Evolutionary conservation across 2,797 vertebrate genomes (phyloP).

Genomic region (Phataginus tricuspis): DNA sequence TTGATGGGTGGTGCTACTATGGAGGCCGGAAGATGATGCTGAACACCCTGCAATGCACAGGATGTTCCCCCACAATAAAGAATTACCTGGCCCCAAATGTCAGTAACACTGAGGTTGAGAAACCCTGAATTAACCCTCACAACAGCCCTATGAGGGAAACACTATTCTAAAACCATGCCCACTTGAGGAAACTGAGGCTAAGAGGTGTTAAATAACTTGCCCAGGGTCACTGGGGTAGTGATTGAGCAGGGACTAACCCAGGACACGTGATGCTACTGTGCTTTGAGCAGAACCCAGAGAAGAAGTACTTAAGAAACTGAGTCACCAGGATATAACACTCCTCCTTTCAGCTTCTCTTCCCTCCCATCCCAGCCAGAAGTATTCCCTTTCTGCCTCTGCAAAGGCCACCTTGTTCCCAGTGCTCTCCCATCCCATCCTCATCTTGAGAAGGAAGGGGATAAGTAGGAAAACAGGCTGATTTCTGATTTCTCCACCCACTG

Average conservation of each 20-base stretch:
- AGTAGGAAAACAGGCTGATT: not conserved
- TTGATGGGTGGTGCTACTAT: not conserved
- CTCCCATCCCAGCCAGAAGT: not conserved
- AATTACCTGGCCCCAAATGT: not conserved
- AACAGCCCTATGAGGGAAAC: not conserved
- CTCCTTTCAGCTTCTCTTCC: not conserved
- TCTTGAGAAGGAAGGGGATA: not conserved
- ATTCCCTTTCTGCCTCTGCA: slow-evolving; percentile 10
- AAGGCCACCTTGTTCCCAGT: not conserved
- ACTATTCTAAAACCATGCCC: not conserved
- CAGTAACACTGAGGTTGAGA: not conserved
- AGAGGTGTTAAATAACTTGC: not conserved
- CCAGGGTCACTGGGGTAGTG: not conserved
- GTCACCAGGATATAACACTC: not conserved
- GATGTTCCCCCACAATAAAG: not conserved
- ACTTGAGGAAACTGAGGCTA: slow-evolving; percentile 29
- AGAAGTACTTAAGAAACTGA: slow-evolving; percentile 21
- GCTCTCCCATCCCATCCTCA: not conserved
- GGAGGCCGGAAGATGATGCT: not conserved
- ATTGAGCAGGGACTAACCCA: not conserved
- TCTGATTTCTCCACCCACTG: not conserved
- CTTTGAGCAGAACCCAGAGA: not conserved
- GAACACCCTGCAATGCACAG: not conserved
- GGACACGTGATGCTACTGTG: not conserved
- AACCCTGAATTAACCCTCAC: not conserved